phyloP scores from a whole-genome alignment of 2,113 vertebrate genomes.

The Malurus cyaneus region DNA sequence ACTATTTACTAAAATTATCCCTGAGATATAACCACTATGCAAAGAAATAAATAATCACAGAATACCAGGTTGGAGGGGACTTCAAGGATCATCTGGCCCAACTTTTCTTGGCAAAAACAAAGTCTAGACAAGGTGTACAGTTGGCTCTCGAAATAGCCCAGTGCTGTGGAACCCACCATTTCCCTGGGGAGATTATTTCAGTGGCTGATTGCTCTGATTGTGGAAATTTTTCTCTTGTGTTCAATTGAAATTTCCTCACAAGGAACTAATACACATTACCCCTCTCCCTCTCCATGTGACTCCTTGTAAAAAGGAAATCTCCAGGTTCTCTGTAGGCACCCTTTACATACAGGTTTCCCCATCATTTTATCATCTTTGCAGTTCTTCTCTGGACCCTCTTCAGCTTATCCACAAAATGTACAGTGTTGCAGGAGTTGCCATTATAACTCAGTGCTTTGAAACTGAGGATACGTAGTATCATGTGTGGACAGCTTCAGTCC shows the following conservation, averaged over 20 bases:
- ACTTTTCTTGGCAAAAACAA: background rate
- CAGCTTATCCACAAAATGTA: background rate
- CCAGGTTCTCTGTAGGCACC: no score
- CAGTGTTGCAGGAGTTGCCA: background rate
- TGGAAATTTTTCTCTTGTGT: background rate
- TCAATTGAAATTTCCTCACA: background rate
- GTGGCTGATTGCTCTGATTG: background rate
- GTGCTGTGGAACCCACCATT: rapidly evolving
- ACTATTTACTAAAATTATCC: background rate
- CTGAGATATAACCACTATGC: background rate
- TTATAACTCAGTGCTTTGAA: background rate
- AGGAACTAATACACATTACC: background rate
- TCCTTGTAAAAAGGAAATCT: background rate
- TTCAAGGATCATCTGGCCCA: background rate
- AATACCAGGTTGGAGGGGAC: background rate
- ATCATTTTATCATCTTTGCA: background rate
- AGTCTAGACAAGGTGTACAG: background rate
- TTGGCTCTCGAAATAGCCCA: background rate
- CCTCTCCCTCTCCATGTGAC: rapidly evolving
- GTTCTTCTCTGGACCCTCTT: background rate
- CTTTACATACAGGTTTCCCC: background rate
- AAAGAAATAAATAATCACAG: background rate
- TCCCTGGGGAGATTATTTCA: background rate
- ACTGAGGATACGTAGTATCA: background rate
- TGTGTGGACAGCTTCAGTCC: background rate